phyloP scores from a whole-genome alignment of 2,888 invertebrate genomes.

The Rhopalosiphum nymphaeae region DNA sequence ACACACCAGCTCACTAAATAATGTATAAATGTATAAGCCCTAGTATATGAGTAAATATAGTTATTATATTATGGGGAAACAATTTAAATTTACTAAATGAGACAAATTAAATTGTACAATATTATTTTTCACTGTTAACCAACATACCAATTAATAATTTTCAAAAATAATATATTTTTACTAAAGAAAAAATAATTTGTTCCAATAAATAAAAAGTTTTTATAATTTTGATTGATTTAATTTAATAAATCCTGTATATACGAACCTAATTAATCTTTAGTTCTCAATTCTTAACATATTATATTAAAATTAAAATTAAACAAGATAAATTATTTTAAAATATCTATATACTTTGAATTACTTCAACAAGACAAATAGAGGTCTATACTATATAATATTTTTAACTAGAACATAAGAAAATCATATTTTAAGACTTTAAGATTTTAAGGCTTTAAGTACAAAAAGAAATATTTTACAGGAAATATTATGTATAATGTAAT shows the following conservation, averaged over 20 bases:
- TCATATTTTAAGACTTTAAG: not conserved
- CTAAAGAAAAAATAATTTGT: not conserved
- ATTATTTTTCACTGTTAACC: not conserved
- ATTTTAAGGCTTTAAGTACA: not conserved
- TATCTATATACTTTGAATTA: not conserved
- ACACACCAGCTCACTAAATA: not conserved
- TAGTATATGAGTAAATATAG: not conserved
- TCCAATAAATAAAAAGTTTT: not conserved
- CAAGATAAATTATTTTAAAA: not conserved
- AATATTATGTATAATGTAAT: not conserved
- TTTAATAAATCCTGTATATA: not conserved
- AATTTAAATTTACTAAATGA: not conserved
- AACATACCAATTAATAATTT: not conserved
- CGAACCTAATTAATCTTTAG: not conserved
- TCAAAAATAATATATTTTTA: not conserved
- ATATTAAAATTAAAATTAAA: conserved; percentile 5
- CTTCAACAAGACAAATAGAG: not conserved
- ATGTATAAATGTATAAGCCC: not conserved
- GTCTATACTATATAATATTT: not conserved
- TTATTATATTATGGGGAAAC: not conserved
- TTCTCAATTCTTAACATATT: not conserved
- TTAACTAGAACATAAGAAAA: not conserved
- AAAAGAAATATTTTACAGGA: not conserved
- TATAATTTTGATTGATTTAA: not conserved
- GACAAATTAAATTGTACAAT: not conserved